phyloP scores from a whole-genome alignment of 2,888 invertebrate genomes.

The Lepas anatifera region DNA sequence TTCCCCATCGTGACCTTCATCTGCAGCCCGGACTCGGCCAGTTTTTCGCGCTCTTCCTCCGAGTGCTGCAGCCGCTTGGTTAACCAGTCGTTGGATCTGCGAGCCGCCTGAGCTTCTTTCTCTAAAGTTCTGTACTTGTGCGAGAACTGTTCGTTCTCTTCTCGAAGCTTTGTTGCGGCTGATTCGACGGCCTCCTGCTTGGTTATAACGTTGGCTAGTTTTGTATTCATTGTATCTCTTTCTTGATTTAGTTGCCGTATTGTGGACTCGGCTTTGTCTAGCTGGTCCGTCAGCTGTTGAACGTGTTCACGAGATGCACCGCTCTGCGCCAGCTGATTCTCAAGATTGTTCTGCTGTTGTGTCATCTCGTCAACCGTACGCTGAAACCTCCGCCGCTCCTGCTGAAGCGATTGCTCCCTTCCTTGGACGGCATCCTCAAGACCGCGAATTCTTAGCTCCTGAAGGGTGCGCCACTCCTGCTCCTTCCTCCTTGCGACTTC shows the following conservation, averaged over 20 bases:
- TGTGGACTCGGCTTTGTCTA: not conserved
- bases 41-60: not conserved
- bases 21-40: not conserved
- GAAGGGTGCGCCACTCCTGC: not conserved
- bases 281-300: not conserved
- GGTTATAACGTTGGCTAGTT: not conserved
- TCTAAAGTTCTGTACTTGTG: not conserved
- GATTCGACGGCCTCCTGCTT: not conserved
- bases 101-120: not conserved
- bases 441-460: not conserved
- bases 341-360: not conserved
- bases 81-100: not conserved
- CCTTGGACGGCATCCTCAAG: slow-evolving; percentile 3
- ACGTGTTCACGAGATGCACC: not conserved
- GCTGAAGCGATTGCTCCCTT: not conserved
- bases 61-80: not conserved
- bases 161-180: not conserved
- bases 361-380: not conserved
- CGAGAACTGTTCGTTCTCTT: not conserved
- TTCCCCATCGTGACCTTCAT: not conserved
- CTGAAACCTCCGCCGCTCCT: slow-evolving; percentile 2
- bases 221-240: not conserved
- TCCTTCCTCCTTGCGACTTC: slow-evolving; percentile 1
- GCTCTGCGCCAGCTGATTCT: not conserved
- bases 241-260: not conserved